Conservation (phyloP, 2,888 invertebrate species). For the Oxystoma pomonae region DNA sequence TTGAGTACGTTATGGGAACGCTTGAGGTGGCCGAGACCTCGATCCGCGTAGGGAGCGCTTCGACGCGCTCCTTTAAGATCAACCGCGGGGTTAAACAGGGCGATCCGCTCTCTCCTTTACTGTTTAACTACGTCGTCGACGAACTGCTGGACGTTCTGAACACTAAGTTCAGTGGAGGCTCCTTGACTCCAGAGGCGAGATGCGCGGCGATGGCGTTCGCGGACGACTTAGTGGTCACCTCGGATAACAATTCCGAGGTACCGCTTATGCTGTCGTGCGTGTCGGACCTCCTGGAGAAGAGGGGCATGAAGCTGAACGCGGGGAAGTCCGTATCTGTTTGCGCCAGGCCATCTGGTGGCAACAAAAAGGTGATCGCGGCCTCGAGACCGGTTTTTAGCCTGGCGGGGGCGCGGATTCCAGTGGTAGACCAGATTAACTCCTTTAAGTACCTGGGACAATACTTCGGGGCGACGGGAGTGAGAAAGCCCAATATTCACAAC, state of each 20-base stretch:
- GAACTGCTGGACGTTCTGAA: constrained; percentile 1
- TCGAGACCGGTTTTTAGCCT: constrained; percentile 5
- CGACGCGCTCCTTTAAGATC: constrained; percentile 8
- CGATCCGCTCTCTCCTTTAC: constrained; percentile 18
- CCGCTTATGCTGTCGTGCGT: background rate
- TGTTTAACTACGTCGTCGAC: constrained; percentile 19
- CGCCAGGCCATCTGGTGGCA: constrained; percentile 3
- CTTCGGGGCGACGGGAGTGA: constrained; percentile 16
- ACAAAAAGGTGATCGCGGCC: constrained; percentile 9
- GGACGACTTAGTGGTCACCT: constrained; percentile 12
- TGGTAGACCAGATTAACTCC: background rate
- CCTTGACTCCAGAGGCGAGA: background rate
- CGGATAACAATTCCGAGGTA: background rate
- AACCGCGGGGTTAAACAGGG: constrained; percentile 20
- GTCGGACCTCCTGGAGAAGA: background rate
- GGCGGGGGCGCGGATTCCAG: constrained; percentile 1
- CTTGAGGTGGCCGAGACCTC: constrained; percentile 7
- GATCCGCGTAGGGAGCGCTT: background rate
- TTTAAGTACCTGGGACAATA: constrained; percentile 27
- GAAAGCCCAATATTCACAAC: no score
- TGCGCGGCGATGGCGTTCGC: constrained; percentile 11
- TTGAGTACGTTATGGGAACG: constrained; percentile 13
- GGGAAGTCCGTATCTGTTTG: constrained; percentile 7
- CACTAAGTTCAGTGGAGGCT: background rate
- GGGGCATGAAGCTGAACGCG: constrained; percentile 7